These are phyloP conservation scores for Augochlora pura DNA, from an alignment of 1,140 invertebrate species.

Conservation along the genomic window DNA sequence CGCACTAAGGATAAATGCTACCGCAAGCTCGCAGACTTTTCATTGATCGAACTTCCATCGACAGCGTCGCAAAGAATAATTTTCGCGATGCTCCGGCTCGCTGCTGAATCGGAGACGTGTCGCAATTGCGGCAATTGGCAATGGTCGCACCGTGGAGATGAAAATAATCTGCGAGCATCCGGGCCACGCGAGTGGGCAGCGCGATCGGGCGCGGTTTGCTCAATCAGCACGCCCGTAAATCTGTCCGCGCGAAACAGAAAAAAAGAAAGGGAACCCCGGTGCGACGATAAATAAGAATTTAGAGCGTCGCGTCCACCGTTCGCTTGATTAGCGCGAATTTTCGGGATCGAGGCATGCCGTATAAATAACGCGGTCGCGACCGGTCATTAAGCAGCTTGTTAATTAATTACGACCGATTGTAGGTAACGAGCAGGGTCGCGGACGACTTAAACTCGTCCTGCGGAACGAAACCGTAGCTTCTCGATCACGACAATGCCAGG, in stretches of 20 bases:
- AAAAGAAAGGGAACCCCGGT: background rate
- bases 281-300: background rate
- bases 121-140: slow-evolving; percentile 13
- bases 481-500: background rate
- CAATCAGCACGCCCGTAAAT: slow-evolving; percentile 28
- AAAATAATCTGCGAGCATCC: background rate
- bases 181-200: slow-evolving; percentile 1
- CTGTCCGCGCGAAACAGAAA: background rate
- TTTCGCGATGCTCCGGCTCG: no score
- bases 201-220: slow-evolving; percentile 42
- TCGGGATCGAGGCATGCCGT: background rate
- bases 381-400: background rate
- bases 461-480: background rate
- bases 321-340: slow-evolving; percentile 20
- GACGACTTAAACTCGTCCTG: background rate
- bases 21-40: no score
- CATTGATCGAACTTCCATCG: no score
- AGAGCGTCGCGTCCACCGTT: background rate
- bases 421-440: background rate
- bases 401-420: slow-evolving; percentile 25
- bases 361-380: background rate
- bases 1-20: no score
- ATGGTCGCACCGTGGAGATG: background rate
- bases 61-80: no score
- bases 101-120: no score